Percentiles rank a stretch among this genome's conserved stretches.
Conservation (phyloP, 1,140 invertebrate species). For the Drosophila arizonae region DNA sequence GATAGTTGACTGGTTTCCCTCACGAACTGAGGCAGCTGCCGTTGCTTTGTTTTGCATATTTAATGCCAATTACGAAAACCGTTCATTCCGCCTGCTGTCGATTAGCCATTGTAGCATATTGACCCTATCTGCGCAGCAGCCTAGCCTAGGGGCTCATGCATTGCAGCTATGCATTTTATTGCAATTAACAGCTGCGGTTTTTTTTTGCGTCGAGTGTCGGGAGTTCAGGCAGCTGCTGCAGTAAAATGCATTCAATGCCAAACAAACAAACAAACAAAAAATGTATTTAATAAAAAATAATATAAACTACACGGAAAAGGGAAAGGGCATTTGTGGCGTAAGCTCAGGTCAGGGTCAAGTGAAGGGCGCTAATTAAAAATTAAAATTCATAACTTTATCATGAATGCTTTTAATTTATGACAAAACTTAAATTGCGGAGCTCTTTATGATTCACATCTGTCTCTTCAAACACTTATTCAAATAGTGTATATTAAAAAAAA, state of each 20-base stretch:
- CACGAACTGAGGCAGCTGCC: neutral
- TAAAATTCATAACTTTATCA: neutral
- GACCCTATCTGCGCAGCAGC: neutral
- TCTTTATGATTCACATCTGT: too few species aligned
- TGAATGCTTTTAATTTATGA: neutral
- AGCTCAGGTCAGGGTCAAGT: neutral
- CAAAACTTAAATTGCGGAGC: neutral
- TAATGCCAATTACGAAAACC: slow-evolving; percentile 27
- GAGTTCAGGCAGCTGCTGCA: slow-evolving; percentile 6
- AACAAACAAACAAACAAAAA: slow-evolving; percentile 9
- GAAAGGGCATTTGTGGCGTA: neutral
- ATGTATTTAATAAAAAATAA: too few species aligned
- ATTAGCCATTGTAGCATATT: slow-evolving; percentile 18
- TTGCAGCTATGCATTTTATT: slow-evolving; percentile 5
- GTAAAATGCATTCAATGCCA: slow-evolving; percentile 28
- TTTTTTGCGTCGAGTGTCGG: too few species aligned
- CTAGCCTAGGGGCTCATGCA: neutral
- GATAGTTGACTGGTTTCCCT: neutral
- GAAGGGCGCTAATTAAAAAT: slow-evolving; percentile 12
- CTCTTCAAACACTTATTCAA: too few species aligned
- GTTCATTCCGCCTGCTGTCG: slow-evolving; percentile 18
- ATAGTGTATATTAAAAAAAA: too few species aligned
- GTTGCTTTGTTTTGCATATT: slow-evolving; percentile 30
- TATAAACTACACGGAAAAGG: neutral
- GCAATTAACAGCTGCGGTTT: neutral